Percentiles rank a stretch among this genome's conserved stretches.
Conservation (phyloP, 2,797 vertebrate genomes). For the Pangasius sanitwongsei region DNA sequence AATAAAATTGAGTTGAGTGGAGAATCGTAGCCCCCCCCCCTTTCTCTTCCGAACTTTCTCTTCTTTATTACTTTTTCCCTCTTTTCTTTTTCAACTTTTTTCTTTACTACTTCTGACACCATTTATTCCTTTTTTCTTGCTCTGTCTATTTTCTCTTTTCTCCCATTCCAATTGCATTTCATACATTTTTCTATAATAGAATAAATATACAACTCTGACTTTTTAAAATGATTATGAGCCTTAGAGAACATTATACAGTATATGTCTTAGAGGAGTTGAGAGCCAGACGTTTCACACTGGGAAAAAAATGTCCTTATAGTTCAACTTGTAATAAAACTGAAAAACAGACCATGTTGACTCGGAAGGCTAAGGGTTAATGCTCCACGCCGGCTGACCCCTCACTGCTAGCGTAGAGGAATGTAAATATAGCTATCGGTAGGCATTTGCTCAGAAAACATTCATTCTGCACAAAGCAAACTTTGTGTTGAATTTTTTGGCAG, state of each 20-base stretch:
- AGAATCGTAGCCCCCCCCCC: no score
- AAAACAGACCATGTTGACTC: no score
- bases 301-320: no score
- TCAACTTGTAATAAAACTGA: neutral
- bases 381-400: conserved; percentile 33
- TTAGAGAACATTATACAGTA: neutral
- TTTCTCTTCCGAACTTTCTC: no score
- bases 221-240: neutral
- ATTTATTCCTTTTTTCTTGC: neutral
- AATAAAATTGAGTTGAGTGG: no score
- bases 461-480: conserved; percentile 45
- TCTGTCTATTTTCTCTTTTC: neutral
- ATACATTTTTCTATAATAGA: neutral
- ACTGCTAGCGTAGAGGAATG: conserved; percentile 48
- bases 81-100: neutral
- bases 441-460: conserved; percentile 49
- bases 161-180: neutral
- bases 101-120: neutral
- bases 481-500: neutral
- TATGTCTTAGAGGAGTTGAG: neutral
- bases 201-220: neutral
- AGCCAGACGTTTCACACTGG: neutral
- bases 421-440: conserved; percentile 50
- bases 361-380: neutral
- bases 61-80: no score